A percentile compares a stretch with the other conserved stretches of the same genome.
phyloP scores from a whole-genome alignment of 2,113 vertebrate species.

The Trachemys scripta region DNA sequence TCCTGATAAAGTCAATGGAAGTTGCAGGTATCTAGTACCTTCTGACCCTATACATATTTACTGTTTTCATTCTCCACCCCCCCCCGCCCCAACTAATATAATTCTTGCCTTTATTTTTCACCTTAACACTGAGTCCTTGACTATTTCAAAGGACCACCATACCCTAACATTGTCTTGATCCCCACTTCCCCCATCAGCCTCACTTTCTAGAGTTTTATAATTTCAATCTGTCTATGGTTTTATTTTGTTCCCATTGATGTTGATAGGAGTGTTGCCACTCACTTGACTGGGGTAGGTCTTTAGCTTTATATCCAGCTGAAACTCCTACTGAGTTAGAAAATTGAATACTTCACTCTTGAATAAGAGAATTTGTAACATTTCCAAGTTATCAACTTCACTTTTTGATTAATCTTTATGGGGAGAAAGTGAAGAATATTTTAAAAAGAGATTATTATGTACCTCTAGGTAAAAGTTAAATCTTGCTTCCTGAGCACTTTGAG shows the following conservation, averaged over 20 bases:
- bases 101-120: neutral
- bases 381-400: neutral
- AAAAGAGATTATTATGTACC: conserved; percentile 13
- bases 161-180: neutral
- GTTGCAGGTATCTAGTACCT: neutral
- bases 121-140: neutral
- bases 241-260: neutral
- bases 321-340: neutral
- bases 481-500: neutral
- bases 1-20: neutral
- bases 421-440: neutral
- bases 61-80: neutral
- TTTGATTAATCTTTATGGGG: neutral
- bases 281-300: neutral
- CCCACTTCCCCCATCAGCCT: neutral
- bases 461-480: conserved; percentile 50
- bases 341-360: neutral
- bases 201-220: neutral
- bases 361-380: neutral
- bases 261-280: neutral
- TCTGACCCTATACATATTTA: neutral
- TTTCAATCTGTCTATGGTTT: neutral
- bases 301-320: conserved; percentile 8
- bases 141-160: neutral
- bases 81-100: neutral